These are phyloP conservation scores for Gari tellinella DNA, from an alignment of 2,888 invertebrate genomes.

Conservation along the genomic window DNA sequence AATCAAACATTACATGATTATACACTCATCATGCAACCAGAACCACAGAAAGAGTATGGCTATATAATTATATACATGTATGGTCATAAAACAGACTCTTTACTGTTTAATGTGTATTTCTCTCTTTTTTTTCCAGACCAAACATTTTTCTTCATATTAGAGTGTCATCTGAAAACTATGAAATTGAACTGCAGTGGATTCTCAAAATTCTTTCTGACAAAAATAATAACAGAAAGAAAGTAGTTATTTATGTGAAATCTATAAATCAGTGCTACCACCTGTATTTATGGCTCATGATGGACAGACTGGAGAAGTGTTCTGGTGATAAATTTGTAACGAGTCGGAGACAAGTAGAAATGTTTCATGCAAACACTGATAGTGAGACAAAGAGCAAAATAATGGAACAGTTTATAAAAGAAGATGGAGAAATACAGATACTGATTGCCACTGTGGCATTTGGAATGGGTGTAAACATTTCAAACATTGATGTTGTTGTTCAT, in stretches of 20 bases:
- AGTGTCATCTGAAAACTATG: constrained; percentile 16
- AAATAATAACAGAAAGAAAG: constrained; percentile 3
- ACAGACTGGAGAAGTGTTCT: constrained; percentile 11
- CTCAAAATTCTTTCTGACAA: constrained; percentile 4
- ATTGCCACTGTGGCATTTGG: constrained; percentile 53
- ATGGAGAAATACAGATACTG: constrained; percentile 21
- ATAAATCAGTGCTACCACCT: constrained; percentile 32
- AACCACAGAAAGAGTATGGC: too few relatives aligned
- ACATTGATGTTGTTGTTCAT: constrained; percentile 46
- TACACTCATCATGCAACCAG: too few relatives aligned
- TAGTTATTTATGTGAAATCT: constrained; percentile 30
- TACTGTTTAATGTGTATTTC: too few relatives aligned
- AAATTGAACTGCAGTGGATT: constrained; percentile 27
- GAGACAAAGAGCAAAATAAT: constrained; percentile 33
- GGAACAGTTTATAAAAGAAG: constrained; percentile 12
- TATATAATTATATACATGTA: too few relatives aligned
- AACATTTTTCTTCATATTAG: constrained; percentile 21
- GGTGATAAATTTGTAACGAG: constrained; percentile 8
- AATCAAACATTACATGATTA: too few relatives aligned
- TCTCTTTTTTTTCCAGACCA: constrained; percentile 16
- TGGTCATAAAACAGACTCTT: neutral
- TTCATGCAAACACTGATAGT: constrained; percentile 33
- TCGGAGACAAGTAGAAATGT: constrained; percentile 40
- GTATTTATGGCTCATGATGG: constrained; percentile 26
- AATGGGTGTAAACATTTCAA: constrained; percentile 51